These are phyloP conservation scores for Andrena trimmerana DNA, from an alignment of 2,888 invertebrate species.

Conservation along the genomic window DNA sequence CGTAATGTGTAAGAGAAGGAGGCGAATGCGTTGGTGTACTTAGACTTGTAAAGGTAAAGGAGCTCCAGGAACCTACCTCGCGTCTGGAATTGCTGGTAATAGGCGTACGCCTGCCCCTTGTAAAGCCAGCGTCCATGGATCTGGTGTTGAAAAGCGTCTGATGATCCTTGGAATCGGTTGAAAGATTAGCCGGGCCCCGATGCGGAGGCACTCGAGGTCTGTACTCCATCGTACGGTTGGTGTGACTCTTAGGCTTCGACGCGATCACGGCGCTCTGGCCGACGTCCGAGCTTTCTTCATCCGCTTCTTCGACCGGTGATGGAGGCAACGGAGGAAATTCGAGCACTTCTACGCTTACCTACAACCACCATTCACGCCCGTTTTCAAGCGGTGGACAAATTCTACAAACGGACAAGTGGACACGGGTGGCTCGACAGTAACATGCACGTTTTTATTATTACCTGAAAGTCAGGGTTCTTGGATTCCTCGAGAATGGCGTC, in stretches of 20 bases:
- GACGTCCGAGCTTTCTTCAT: slow-evolving; percentile 91
- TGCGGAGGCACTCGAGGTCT: slow-evolving; percentile 91
- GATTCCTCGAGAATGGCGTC: slow-evolving; percentile 84
- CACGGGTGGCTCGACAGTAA: not conserved
- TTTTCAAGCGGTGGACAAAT: not conserved
- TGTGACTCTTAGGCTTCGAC: slow-evolving; percentile 74
- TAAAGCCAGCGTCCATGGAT: slow-evolving; percentile 94
- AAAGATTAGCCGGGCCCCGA: slow-evolving; percentile 85
- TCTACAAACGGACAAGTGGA: too few relatives aligned
- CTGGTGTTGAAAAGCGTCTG: slow-evolving; percentile 91
- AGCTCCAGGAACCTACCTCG: slow-evolving; percentile 79
- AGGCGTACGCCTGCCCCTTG: slow-evolving; percentile 81
- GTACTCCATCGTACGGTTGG: slow-evolving; percentile 82
- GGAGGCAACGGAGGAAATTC: slow-evolving; percentile 93
- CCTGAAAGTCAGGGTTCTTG: slow-evolving; percentile 85
- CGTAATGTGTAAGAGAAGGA: too few relatives aligned
- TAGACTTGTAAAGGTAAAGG: not conserved
- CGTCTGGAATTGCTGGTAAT: slow-evolving; percentile 82
- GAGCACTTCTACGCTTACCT: slow-evolving; percentile 88
- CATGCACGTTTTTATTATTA: slow-evolving; percentile 51
- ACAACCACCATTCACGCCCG: not conserved
- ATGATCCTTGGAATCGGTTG: slow-evolving; percentile 80
- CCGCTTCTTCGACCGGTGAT: slow-evolving; percentile 93
- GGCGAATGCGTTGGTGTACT: not conserved
- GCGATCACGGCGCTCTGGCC: slow-evolving; percentile 73